Base-by-base conservation (phyloP, 2,888 invertebrate genomes). In the Ochlodes sylvanus region DNA sequence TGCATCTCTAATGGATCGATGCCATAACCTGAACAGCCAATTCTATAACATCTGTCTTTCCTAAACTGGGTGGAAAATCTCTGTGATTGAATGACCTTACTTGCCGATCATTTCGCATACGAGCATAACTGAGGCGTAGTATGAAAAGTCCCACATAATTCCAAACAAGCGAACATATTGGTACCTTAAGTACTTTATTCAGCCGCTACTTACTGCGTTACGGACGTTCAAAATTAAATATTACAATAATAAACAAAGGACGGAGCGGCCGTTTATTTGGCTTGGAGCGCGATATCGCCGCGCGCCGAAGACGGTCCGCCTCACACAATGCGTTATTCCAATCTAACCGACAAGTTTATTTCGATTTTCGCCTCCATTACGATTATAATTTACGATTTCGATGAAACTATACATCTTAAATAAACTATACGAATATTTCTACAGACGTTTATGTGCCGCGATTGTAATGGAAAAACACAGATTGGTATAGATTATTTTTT, bases 171-270 rank as follows among this genome's bases (percentile, higher is more conserved):
- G 62, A 72, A 72, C 70, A 78, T 71, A 70, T 73, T 75, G 52
- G 72, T 50, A 41, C 57, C 41, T 65, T 15, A 58, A 50, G 62
- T 44, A 58, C 65, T 76, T 73, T 75, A 69, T 77, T 70, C 78
- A 75, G 77, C 73, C 76, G 67, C 72, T 71, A 78, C 81, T 85
- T 84, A 83, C 81, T 79, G 85, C 83, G n/a, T n/a, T n/a, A n/a
- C n/a, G 84, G 84, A 84, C 82, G 81, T 83, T 87, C 79, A 85
- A 88, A 89, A 87, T 89, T 89, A 88, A 89, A 89, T 89, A 86
- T 87, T 83, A 83, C 77, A 81, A 86, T 78, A 90, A 90, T 81
- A 90, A 89, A 88, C 88, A 84, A 72, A 80, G 73, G 85, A 87
- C 85, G 73, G 77, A 64, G 70, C 70, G 64, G 27, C 38, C 63